Base-by-base conservation (phyloP, 2,888 invertebrate genomes). In the Dicyrtomina minuta region DNA sequence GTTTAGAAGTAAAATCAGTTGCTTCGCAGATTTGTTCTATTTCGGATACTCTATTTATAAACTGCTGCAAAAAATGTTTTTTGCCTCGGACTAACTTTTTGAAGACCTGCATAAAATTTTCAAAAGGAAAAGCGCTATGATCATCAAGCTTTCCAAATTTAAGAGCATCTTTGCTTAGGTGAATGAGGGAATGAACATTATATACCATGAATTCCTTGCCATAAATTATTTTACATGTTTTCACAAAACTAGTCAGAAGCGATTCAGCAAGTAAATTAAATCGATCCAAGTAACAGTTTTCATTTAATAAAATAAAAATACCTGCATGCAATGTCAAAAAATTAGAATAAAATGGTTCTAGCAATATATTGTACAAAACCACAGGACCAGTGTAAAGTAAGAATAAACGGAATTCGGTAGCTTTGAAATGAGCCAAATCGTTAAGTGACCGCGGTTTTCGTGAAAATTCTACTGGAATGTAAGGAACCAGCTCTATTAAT, bases 321-420 rank as follows among this genome's bases (percentile, higher is more conserved):
- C 20, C 49, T n/a, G 33, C 8, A 20, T 43, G 17, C 33, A 68
- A 43, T 1, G 41, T 5, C 24, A 66, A 33, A 44, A 70, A 70
- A 44, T 70, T 60, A 15, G 22, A 10, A 44, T 66, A 70, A 12
- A 39, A 27, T 20, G 27, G n/a, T n/a, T 61, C 33, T 0, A 22
- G 17, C 24, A 70, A 46, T 26, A 59, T 53, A n/a, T 33, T 22
- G 43, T 70, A 60, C 13, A 70, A 26, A 13, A 43, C 44, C 15
- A 61, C 33, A 20, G 62, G 60, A 24, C 70, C 66, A n/a, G 53
- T 44, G 27, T 70, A 70, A 13, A 70, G 24, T 20, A 70, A 24
- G 24, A 70, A 66, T 22, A 22, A 27, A 15, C 70, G 0, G 27
- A 61, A 79, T 53, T 65, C 71, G 10, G 70, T 71, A n/a, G 72